phyloP scores from a whole-genome alignment of 2,797 vertebrate species.

The Xenopus petersii region DNA sequence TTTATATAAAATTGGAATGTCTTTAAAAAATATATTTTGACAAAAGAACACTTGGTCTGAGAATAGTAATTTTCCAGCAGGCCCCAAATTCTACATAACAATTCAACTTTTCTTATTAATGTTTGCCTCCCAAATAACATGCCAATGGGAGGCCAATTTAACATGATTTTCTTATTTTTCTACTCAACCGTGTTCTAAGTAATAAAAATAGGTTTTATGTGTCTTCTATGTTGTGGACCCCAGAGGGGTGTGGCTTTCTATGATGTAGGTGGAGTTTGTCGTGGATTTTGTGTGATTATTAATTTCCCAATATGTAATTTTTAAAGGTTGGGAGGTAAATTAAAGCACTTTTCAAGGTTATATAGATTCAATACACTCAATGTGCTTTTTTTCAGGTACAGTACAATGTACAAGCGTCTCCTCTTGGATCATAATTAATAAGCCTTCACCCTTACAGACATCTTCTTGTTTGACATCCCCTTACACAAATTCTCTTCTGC shows the following conservation, averaged over 20 bases:
- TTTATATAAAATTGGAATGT: no score
- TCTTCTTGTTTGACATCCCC: neutral
- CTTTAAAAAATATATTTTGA: no score
- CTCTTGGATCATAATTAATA: neutral
- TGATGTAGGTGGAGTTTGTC: no score
- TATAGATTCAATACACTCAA: neutral
- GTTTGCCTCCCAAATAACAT: neutral
- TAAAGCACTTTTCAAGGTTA: no score
- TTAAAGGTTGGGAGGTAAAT: no score
- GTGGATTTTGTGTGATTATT: no score
- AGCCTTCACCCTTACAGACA: neutral
- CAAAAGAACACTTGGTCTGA: neutral
- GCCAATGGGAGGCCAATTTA: neutral
- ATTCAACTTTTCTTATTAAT: slow-evolving; percentile 1
- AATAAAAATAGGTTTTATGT: no score
- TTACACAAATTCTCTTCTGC: neutral
- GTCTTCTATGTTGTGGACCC: no score
- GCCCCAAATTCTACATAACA: neutral
- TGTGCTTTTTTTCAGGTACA: slow-evolving; percentile 11
- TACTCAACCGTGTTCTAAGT: neutral
- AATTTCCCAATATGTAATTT: no score
- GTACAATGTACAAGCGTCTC: neutral
- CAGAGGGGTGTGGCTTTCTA: no score
- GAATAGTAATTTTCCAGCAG: neutral
- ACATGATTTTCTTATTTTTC: neutral